Evolutionary conservation across 1,140 invertebrate genomes (phyloP), one percentile per base, ranked within the genome.

Genomic region (Drosophila teissieri): DNA sequence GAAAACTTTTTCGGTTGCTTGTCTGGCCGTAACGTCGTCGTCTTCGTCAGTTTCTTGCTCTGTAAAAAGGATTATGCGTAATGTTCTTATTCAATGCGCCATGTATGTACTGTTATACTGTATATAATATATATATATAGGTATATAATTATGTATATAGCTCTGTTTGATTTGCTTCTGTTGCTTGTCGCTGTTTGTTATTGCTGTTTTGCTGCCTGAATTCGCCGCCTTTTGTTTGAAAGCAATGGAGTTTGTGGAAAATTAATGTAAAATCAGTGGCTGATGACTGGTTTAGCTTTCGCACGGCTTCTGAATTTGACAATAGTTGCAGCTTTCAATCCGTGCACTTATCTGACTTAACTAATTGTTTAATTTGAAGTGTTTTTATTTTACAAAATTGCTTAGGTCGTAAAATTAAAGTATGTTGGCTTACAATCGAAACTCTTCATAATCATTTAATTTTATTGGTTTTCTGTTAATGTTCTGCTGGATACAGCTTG

Each of bases 301-400:
- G 31, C n/a, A 27, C 31, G 27, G 53, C 24, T 48, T 46, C 36
- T 53, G 39, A 64, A 11, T 72, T 60, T 73, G 79, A 68, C 64
- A 76, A 45, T 57, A 67, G 31, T 78, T 72, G 78, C 63, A 82
- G 56, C 45, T 70, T 65, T 69, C 57, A 42, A 65, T 69, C 49
- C 57, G 44, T 53, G 63, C 49, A 67, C 19, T 55, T 51, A 11
- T 37, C 42, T 68, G 44, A 70, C 84, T 89, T 89, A 89, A 73
- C 58, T 78, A 77, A 77, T 48, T 39, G 14, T 73, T 78, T 84
- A 78, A 89, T 80, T 84, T 89, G 79, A 80, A 84, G 68, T 69
- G 67, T 80, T 75, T 61, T 89, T 90, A 86, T 85, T 90, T 90
- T 90, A 90, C 86, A 85, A 90, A 90, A 90, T 90, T 85, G 77